Conservation (phyloP, 2,113 vertebrate genomes). For the Hirundichthys speculiger region DNA sequence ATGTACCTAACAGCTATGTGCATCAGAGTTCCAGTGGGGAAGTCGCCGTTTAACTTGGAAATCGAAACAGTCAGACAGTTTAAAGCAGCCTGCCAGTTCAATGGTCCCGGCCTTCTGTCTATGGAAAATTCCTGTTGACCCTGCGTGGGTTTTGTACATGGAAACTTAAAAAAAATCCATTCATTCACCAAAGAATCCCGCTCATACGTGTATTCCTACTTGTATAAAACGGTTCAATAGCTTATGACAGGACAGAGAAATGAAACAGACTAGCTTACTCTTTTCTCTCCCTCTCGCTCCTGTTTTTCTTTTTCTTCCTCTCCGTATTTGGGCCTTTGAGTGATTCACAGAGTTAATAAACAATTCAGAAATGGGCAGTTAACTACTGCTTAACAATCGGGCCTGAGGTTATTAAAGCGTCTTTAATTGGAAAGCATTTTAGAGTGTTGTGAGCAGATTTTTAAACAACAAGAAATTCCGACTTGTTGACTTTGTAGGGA, state of each 20-base stretch:
- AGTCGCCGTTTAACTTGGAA: constrained; percentile 11
- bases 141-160: neutral
- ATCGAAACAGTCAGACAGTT: constrained; percentile 13
- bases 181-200: constrained; percentile 25
- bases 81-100: constrained; percentile 20
- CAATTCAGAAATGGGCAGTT: constrained; percentile 7
- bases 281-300: neutral
- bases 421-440: constrained; percentile 21
- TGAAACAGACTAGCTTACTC: constrained; percentile 20
- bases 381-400: constrained; percentile 23
- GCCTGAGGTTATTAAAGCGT: constrained; percentile 16
- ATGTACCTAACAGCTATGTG: constrained; percentile 22
- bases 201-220: constrained; percentile 7
- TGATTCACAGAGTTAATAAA: constrained; percentile 20
- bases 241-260: constrained; percentile 14
- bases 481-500: constrained; percentile 19
- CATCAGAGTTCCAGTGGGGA: constrained; percentile 15
- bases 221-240: constrained; percentile 22
- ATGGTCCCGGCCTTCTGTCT: constrained; percentile 25
- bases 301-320: neutral
- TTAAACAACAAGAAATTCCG: constrained; percentile 17
- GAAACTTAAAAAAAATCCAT: constrained; percentile 7
- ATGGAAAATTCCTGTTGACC: constrained; percentile 26
- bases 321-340: neutral
- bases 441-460: neutral